A percentile compares a stretch with the other conserved stretches of the same genome.
These are phyloP conservation scores for Mormyrus proboscirostris DNA, from an alignment of 2,797 vertebrate genomes.

Conservation along the genomic window DNA sequence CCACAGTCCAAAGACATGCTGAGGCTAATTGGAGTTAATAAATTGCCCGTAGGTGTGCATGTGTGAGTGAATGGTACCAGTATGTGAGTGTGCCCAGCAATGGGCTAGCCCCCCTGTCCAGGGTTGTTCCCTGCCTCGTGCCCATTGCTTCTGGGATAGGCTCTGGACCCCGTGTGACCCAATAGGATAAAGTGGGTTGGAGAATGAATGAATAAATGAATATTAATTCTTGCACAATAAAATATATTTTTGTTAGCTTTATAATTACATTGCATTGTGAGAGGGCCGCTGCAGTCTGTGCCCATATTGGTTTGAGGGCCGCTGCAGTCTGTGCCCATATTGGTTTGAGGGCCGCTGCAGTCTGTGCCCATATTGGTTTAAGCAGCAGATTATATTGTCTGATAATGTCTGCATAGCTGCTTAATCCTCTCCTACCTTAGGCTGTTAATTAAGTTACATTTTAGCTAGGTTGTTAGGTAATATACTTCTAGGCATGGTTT, in stretches of 20 bases:
- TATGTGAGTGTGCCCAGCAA: no score
- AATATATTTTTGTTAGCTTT: not conserved
- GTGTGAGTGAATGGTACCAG: no score
- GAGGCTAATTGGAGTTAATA: no score
- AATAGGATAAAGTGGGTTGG: no score
- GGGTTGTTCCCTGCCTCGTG: no score
- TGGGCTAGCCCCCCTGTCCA: no score
- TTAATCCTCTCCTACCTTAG: constrained; percentile 1
- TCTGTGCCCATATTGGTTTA: not conserved
- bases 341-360: not conserved
- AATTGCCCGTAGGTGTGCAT: no score
- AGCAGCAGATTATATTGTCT: not conserved
- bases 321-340: not conserved
- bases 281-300: not conserved
- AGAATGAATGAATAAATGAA: no score
- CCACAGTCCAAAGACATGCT: no score
- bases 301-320: not conserved
- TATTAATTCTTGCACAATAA: not conserved
- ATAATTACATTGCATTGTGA: not conserved
- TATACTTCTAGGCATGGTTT: not conserved
- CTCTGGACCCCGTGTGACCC: no score
- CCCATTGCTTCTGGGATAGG: no score
- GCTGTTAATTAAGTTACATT: not conserved
- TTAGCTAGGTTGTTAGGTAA: not conserved
- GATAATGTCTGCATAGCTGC: not conserved